Percentiles rank a stretch among this genome's conserved stretches.
phyloP scores from a whole-genome alignment of 35 echinoderm and acorn worm genomes.

The Ophiothrix spiculata region DNA sequence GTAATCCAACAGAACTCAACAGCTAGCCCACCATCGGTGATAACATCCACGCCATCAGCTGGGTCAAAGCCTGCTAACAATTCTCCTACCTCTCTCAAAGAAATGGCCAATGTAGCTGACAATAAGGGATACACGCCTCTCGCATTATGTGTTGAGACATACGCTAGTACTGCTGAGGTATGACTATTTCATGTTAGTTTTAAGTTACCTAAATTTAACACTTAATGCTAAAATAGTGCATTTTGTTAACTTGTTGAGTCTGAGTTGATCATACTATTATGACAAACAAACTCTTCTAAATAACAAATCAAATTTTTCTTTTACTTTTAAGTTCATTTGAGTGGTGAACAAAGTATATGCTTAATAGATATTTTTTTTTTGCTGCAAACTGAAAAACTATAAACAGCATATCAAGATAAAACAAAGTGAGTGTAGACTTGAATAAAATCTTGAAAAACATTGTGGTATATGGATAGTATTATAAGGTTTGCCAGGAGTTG shows the following conservation, averaged over 20 bases:
- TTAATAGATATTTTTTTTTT: no score
- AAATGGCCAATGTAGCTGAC: conserved; percentile 27
- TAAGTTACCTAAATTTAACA: no score
- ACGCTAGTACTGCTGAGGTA: conserved; percentile 1
- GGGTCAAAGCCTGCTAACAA: background rate
- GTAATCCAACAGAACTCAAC: background rate
- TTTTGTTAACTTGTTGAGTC: no score
- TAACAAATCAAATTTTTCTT: background rate
- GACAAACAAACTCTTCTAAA: no score
- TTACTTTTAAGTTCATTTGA: background rate
- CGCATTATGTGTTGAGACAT: conserved; percentile 20
- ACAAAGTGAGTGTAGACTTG: no score
- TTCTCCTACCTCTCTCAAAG: conserved; percentile 17
- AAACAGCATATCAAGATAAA: no score
- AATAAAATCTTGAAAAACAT: no score
- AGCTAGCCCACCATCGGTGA: background rate
- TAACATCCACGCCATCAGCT: background rate
- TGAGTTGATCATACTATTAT: no score
- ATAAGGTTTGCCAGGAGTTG: no score
- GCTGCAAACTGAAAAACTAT: no score
- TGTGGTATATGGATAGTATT: no score
- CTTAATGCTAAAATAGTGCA: no score
- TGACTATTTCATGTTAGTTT: background rate
- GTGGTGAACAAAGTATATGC: background rate
- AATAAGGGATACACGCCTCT: conserved; percentile 35